These are phyloP conservation scores for Spilogale gracilis DNA, from an alignment of 2,113 vertebrate species.

Conservation along the genomic window DNA sequence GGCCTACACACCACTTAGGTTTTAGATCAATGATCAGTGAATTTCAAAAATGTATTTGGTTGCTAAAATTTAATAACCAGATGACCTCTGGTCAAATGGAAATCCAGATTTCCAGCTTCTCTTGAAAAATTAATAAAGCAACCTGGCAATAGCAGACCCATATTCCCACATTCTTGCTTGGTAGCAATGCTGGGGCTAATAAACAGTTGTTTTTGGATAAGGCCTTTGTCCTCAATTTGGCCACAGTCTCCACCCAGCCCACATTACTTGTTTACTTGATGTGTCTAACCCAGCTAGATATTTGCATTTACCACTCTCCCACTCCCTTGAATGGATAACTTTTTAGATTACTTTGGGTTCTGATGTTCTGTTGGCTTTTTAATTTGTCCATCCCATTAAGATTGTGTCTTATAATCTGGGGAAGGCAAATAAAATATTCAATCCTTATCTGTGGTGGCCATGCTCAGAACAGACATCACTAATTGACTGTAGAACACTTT, in stretches of 20 bases:
- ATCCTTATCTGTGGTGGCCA: not conserved
- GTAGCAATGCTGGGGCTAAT: not conserved
- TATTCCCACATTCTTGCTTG: not conserved
- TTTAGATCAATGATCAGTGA: not conserved
- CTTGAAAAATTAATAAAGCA: not conserved
- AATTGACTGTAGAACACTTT: not conserved
- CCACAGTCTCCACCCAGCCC: not conserved
- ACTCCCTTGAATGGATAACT: not conserved
- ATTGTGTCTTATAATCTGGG: slow-evolving; percentile 4
- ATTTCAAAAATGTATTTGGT: not conserved
- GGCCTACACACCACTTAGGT: not conserved
- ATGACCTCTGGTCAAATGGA: not conserved
- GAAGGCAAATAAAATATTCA: not conserved
- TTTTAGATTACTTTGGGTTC: slow-evolving; percentile 2
- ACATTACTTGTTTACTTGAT: not conserved
- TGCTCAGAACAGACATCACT: slow-evolving; percentile 3
- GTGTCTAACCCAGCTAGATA: not conserved
- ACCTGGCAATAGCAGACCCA: not conserved
- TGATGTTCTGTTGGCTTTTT: not conserved
- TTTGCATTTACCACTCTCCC: not conserved
- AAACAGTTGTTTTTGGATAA: not conserved
- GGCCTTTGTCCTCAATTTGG: not conserved
- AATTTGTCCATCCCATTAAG: not conserved
- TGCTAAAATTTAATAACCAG: not conserved
- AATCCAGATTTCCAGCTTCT: slow-evolving; percentile 1